Evolutionary conservation across 2,888 invertebrate genomes (phyloP).

Genomic region (Polydrusus cervinus): DNA sequence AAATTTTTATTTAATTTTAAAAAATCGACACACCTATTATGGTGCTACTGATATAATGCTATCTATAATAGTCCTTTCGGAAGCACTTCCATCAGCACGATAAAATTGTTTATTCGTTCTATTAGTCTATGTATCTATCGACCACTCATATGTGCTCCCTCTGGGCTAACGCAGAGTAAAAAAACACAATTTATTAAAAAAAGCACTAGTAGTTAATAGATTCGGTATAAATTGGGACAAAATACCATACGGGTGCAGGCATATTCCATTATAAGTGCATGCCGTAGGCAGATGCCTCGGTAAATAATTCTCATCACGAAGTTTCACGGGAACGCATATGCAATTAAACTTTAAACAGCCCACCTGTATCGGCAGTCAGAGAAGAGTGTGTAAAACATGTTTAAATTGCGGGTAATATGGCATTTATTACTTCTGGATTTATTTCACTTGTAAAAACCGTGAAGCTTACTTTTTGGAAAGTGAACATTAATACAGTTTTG

Average conservation of each 20-base stretch:
- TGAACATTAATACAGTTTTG: too few relatives aligned
- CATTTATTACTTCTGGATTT: constrained; percentile 12
- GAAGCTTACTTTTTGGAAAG: neutral
- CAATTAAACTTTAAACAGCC: constrained; percentile 24
- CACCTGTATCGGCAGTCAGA: constrained; percentile 21
- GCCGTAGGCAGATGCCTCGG: constrained; percentile 15
- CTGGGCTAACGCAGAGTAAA: too few relatives aligned
- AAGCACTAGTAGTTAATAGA: neutral
- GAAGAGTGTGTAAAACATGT: constrained; percentile 14
- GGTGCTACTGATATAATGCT: too few relatives aligned
- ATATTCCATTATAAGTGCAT: neutral
- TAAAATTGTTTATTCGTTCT: too few relatives aligned
- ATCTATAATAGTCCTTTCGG: too few relatives aligned
- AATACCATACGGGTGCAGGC: constrained; percentile 7
- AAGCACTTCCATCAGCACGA: too few relatives aligned
- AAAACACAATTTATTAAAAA: too few relatives aligned
- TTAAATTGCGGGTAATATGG: constrained; percentile 15
- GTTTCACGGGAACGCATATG: constrained; percentile 18
- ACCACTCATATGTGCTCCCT: too few relatives aligned
- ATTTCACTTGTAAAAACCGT: neutral
- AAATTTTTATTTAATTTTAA: too few relatives aligned
- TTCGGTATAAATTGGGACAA: neutral
- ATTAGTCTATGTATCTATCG: too few relatives aligned
- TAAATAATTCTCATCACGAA: constrained; percentile 27
- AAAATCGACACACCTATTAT: too few relatives aligned